Evolutionary conservation across 2,797 vertebrate species (phyloP).

Genomic region (Chaetodon trifasciatus): DNA sequence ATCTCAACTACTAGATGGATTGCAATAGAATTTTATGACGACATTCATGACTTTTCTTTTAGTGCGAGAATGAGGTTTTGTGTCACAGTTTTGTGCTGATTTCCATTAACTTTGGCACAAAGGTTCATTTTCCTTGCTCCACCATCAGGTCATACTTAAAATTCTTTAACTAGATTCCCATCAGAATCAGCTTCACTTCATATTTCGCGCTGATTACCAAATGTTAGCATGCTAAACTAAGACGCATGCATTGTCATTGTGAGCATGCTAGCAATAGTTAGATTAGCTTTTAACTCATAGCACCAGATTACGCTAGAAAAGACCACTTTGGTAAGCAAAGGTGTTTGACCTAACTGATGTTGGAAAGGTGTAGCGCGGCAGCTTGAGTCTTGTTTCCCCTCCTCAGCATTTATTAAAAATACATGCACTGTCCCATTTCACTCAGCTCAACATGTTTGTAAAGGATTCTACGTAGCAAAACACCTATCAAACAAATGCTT

Average conservation of each 20-base stretch:
- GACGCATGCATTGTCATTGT: too few relatives aligned
- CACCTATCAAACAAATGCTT: slow-evolving; percentile 22
- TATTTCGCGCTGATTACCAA: too few relatives aligned
- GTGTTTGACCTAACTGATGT: too few relatives aligned
- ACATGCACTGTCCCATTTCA: slow-evolving; percentile 2
- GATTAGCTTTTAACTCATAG: too few relatives aligned
- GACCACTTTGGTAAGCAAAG: too few relatives aligned
- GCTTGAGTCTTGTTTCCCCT: too few relatives aligned
- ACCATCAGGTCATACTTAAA: background rate
- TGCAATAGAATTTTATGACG: background rate
- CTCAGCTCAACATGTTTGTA: background rate
- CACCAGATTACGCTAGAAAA: too few relatives aligned
- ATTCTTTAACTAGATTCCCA: background rate
- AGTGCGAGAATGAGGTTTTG: background rate
- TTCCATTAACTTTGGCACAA: background rate
- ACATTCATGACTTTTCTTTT: background rate
- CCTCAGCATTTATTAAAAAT: background rate
- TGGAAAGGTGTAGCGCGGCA: too few relatives aligned
- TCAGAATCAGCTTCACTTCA: too few relatives aligned
- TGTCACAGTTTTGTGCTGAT: background rate
- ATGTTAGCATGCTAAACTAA: too few relatives aligned
- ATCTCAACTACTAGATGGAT: too few relatives aligned
- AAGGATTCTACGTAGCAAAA: slow-evolving; percentile 14
- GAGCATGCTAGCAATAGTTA: too few relatives aligned
- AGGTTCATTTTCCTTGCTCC: background rate